phyloP scores from a whole-genome alignment of 2,113 vertebrate genomes.

The Crotalus tigris region DNA sequence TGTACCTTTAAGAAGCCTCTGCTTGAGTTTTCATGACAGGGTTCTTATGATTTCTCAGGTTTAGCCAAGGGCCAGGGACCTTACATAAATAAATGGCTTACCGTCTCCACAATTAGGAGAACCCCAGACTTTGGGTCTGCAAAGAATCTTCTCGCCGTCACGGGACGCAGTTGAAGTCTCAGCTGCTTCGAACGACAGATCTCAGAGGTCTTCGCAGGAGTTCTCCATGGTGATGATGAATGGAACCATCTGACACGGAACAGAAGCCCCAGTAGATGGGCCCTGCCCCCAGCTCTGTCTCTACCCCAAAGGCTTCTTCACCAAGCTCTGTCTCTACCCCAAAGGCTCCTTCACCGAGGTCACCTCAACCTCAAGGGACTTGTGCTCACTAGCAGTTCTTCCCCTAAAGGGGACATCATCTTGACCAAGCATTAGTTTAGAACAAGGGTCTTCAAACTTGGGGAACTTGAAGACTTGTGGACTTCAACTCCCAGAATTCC shows the following conservation, averaged over 20 bases:
- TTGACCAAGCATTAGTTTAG: background rate
- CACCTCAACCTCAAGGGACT: background rate
- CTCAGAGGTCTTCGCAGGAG: background rate
- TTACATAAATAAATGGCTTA: background rate
- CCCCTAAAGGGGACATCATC: background rate
- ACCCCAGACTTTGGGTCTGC: too few species aligned
- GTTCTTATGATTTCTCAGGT: too few species aligned
- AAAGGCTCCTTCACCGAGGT: background rate
- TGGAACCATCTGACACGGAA: background rate
- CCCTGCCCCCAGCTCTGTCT: background rate
- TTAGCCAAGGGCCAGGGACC: too few species aligned
- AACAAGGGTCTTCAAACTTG: too few species aligned
- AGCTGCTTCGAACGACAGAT: background rate
- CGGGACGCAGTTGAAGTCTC: background rate
- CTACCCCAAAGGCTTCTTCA: too few species aligned
- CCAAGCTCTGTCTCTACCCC: too few species aligned
- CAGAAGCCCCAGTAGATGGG: background rate
- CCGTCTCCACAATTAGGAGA: background rate
- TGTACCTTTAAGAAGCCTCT: too few species aligned
- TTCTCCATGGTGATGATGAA: background rate
- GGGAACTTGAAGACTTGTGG: too few species aligned
- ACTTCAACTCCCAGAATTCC: too few species aligned
- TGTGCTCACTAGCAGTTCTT: background rate
- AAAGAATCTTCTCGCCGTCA: background rate
- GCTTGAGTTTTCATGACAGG: too few species aligned